phyloP scores from a whole-genome alignment of 2,888 invertebrate genomes.

The Ennomos erosarius region DNA sequence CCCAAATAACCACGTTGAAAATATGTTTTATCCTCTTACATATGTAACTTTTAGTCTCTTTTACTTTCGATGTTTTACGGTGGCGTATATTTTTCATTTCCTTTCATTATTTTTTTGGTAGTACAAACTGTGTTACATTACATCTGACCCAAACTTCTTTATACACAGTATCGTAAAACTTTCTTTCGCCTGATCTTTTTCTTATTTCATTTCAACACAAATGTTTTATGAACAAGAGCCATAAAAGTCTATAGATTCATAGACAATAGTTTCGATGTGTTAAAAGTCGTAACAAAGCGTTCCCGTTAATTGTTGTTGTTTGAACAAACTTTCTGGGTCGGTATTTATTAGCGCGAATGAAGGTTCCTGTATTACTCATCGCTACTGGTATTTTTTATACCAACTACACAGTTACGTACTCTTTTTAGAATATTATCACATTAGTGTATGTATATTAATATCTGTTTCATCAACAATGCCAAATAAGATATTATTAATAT shows the following conservation, averaged over 20 bases:
- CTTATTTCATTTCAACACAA: constrained; percentile 25
- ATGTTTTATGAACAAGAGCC: constrained; percentile 33
- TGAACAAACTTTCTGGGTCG: constrained; percentile 64
- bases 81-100: constrained; percentile 7
- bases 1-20: no score
- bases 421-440: no score
- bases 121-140: constrained; percentile 13
- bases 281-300: constrained; percentile 59
- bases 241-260: constrained; percentile 37
- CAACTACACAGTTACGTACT: neutral
- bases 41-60: no score
- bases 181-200: constrained; percentile 24
- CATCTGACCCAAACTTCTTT: constrained; percentile 10
- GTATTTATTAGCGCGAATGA: constrained; percentile 59
- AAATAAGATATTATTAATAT: neutral
- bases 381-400: constrained; percentile 40
- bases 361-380: constrained; percentile 52
- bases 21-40: no score
- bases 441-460: no score
- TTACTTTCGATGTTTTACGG: no score
- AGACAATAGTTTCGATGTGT: constrained; percentile 42
- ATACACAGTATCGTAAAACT: constrained; percentile 20
- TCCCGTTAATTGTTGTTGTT: constrained; percentile 66
- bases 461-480: neutral
- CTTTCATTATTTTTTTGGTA: constrained; percentile 11